These are phyloP conservation scores for Vesta saturnalis DNA, from an alignment of 2,888 invertebrate species.

Conservation along the genomic window DNA sequence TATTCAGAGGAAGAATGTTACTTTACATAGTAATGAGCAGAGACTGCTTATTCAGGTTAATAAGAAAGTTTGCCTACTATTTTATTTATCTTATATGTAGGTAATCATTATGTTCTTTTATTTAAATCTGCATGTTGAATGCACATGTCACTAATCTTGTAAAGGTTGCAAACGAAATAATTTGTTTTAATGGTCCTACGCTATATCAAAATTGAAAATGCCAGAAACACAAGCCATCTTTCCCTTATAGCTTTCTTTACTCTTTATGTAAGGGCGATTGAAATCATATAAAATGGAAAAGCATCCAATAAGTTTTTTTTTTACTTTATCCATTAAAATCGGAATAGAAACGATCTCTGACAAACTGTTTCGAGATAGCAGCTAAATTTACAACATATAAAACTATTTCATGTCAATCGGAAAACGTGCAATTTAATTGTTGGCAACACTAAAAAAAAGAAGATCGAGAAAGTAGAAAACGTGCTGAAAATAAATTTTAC, in stretches of 20 bases:
- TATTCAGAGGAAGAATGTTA: no score
- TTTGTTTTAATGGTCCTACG: no score
- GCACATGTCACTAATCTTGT: no score
- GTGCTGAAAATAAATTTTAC: conserved; percentile 35
- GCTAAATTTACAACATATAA: conserved; percentile 36
- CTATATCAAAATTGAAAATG: not conserved
- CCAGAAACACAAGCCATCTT: not conserved
- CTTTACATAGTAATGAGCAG: no score
- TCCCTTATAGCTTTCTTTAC: not conserved
- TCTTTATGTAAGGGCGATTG: not conserved
- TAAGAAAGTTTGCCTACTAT: no score
- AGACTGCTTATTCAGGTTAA: no score
- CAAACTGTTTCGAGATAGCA: conserved; percentile 34
- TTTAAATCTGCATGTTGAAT: no score
- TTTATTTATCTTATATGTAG: no score
- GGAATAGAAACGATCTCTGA: conserved; percentile 28
- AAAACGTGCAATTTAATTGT: conserved; percentile 36
- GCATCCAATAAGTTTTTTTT: not conserved
- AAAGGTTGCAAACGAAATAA: no score
- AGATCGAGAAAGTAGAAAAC: conserved; percentile 24
- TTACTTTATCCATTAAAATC: conserved; percentile 26
- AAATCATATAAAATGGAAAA: not conserved
- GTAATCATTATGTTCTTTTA: no score
- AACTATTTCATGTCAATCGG: conserved; percentile 38
- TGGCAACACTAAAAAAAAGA: conserved; percentile 28